phyloP scores from a whole-genome alignment of 2,113 vertebrate genomes.

The Heterotis niloticus region DNA sequence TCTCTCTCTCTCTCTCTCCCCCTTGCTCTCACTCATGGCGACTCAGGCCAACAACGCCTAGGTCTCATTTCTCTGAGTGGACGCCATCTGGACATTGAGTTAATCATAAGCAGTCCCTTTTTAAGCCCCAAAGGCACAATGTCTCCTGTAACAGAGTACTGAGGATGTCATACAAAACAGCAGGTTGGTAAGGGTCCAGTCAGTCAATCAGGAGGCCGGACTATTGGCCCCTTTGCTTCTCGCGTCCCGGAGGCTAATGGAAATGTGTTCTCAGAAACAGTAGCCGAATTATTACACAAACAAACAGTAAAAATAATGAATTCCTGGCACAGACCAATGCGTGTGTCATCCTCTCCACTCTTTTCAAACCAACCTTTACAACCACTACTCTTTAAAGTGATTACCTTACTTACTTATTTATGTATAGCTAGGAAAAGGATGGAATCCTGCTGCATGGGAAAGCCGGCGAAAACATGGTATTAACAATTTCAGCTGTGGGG shows the following conservation, averaged over 20 bases:
- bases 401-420: too few relatives aligned
- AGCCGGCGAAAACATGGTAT: too few relatives aligned
- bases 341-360: not conserved
- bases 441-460: too few relatives aligned
- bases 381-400: too few relatives aligned
- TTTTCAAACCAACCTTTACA: too few relatives aligned
- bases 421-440: too few relatives aligned
- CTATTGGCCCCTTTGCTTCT: not conserved
- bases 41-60: slow-evolving; percentile 9
- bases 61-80: slow-evolving; percentile 56
- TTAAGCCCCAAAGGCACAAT: not conserved
- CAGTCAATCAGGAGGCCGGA: not conserved
- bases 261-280: not conserved
- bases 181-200: not conserved
- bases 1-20: too few relatives aligned
- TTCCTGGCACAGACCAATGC: not conserved
- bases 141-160: slow-evolving; percentile 3
- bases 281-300: not conserved
- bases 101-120: slow-evolving; percentile 23
- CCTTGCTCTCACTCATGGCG: too few relatives aligned
- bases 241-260: not conserved
- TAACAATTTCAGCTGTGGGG: too few relatives aligned
- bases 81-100: slow-evolving; percentile 54
- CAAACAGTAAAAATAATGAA: not conserved
- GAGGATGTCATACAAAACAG: not conserved